Base-by-base conservation (phyloP, 2,113 vertebrate genomes). In the Pelecanoides urinatrix region DNA sequence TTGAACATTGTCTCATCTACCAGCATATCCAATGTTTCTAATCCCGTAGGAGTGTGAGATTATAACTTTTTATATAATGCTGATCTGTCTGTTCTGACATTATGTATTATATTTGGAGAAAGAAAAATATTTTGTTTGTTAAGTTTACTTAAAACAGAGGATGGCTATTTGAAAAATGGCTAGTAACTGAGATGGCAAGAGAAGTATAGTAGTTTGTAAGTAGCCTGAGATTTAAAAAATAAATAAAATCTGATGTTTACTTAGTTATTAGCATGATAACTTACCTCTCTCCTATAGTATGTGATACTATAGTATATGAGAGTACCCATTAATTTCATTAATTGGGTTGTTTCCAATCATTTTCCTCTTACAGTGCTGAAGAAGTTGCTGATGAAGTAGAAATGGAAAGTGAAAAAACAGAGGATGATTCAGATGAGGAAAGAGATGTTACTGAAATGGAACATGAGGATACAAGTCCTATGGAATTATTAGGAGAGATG, bases 371-470 rank as follows among this genome's bases (percentile, higher is more conserved):
- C 87, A 98, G 98, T 70, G 47, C 62, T 72, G 94, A 95, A 80
- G 97, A 98, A 92, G 45, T 80, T 68, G 86, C 93, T 15, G 89
- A 95, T 36, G 98, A 99, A 78, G 97, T 98, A 85, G 99, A 99
- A 97, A 98, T 98, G 98, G 98, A 98, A 78, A 99, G 98, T 61
- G 98, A 98, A 94, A 98, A 98, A 79, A 97, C 98, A 97, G 98
- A 99, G 93, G 98, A 97, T 20, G 95, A 96, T 23, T 99, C 99
- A 1, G 99, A 99, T 63, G 98, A 97, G 92, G 99, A 99, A 97
- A 79, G 94, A 70, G 94, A 97, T 32, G 59, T 90, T 27, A 62
- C 85, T 52, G 92, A 92, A 83, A 59, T 88, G 20, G 93, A 95
- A 66, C 97, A 96, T 73, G 97, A 94, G 7, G 95, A 98, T 47